These are phyloP conservation scores for Noturus placidus DNA, from an alignment of 2,113 vertebrate genomes.

Conservation along the genomic window DNA sequence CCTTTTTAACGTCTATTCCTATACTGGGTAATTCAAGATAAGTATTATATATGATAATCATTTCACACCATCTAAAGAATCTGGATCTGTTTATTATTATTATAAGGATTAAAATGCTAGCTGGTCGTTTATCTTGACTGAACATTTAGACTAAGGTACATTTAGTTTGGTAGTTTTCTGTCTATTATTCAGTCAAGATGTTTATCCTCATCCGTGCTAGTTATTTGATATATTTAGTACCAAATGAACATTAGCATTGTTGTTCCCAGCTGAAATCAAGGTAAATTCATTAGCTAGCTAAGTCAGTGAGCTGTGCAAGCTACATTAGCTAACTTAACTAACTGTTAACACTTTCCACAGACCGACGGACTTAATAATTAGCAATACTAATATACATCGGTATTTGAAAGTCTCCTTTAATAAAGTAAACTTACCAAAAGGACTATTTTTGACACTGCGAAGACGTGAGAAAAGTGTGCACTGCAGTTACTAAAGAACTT, in stretches of 20 bases:
- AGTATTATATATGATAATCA: neutral
- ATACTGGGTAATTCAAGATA: neutral
- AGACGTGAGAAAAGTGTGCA: neutral
- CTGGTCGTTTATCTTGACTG: neutral
- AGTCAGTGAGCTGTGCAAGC: neutral
- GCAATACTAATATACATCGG: neutral
- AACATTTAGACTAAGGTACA: neutral
- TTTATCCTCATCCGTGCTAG: neutral
- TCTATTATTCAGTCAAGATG: neutral
- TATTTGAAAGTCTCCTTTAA: neutral
- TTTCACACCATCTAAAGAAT: neutral
- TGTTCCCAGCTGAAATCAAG: neutral
- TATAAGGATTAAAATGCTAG: neutral
- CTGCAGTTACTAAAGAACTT: slow-evolving; percentile 24
- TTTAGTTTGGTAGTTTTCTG: neutral
- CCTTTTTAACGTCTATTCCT: neutral
- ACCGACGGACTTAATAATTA: neutral
- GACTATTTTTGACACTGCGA: slow-evolving; percentile 41
- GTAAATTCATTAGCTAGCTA: neutral
- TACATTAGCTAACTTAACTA: neutral
- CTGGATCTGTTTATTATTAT: neutral
- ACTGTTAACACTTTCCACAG: neutral
- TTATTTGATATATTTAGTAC: neutral
- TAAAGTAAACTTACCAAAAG: slow-evolving; percentile 12
- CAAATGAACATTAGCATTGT: neutral